Percentiles rank a stretch among this genome's conserved stretches.
Conservation (phyloP, 2,888 invertebrate species). For the Aphodius granarius region DNA sequence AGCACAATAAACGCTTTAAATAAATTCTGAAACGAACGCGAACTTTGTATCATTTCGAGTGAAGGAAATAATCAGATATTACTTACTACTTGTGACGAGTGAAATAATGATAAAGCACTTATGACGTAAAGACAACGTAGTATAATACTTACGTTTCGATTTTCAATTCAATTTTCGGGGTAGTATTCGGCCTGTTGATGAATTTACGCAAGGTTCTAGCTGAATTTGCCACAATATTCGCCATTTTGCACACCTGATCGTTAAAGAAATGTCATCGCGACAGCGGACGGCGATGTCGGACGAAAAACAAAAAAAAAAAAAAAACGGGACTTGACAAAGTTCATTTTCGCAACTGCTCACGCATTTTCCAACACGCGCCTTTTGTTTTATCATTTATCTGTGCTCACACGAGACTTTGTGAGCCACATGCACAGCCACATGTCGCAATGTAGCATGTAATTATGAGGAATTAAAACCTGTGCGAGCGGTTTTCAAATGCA, state of each 20-base stretch:
- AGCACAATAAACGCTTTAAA: neutral
- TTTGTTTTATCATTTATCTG: neutral
- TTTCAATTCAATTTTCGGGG: neutral
- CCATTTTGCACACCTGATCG: neutral
- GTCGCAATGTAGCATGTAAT: neutral
- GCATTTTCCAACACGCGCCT: neutral
- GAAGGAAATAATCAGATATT: neutral
- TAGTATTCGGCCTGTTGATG: neutral
- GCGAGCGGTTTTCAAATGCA: no score
- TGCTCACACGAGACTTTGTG: neutral
- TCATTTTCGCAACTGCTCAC: neutral
- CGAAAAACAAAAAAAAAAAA: neutral
- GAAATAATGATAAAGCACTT: neutral
- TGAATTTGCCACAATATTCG: neutral
- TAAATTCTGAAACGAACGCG: neutral
- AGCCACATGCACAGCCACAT: no score
- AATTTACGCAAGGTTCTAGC: neutral
- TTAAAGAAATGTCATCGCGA: neutral
- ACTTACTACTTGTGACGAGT: neutral
- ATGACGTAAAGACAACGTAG: neutral
- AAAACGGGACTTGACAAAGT: neutral
- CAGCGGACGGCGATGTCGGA: neutral
- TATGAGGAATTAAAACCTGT: no score
- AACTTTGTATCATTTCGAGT: neutral
- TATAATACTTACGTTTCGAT: neutral